Base-by-base conservation (phyloP, 2,797 vertebrate genomes). In the Mormyrops attenuatus region DNA sequence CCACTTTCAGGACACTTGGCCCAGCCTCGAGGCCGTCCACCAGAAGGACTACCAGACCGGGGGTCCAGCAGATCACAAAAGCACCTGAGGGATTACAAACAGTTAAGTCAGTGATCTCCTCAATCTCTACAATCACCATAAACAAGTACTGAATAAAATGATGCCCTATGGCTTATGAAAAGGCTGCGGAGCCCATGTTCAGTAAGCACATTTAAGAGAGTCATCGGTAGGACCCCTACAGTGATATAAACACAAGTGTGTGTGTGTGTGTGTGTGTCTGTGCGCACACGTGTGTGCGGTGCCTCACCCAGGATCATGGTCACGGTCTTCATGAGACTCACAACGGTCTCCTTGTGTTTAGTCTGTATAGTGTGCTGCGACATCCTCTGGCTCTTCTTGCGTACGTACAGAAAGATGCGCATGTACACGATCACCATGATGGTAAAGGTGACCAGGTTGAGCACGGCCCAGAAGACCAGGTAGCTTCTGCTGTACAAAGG, bases 1-100 rank as follows among this genome's bases (percentile, higher is more conserved):
- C 98, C 53, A 96, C 96, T 0, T 90, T 88, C 17, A 97, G 93
- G 0, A 98, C 97, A 0, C 97, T 89, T 92, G 97, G 97, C 13
- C 86, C 89, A 87, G 92, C 88, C 89, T 94, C 85, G 52, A 99
- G 91, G 0, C 98, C 98, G 0, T 99, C 98, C 91, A 99, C 92
- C 1, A 99, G 92, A 11, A 99, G 96, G 0, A 96, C 95, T 1
- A 99, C 91, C 47, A 98, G 96, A 3, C 97, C 98, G 0, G 98
- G 98, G 0, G 98, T 99, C 98, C 98, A 99, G 93, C 98, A 99
- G 93, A 99, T 96, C 38, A 99, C 96, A n/a, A 99, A 99, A 0
- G 97, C 97, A 26, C 98, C 98, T 98, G 93, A 80, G 49, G 85
- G 91, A 17, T 89, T 89, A 7, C 92, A 26, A 52, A 26, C 7